These are phyloP conservation scores for Petrocephalus zakoni DNA, from an alignment of 2,113 vertebrate species.

Conservation along the genomic window DNA sequence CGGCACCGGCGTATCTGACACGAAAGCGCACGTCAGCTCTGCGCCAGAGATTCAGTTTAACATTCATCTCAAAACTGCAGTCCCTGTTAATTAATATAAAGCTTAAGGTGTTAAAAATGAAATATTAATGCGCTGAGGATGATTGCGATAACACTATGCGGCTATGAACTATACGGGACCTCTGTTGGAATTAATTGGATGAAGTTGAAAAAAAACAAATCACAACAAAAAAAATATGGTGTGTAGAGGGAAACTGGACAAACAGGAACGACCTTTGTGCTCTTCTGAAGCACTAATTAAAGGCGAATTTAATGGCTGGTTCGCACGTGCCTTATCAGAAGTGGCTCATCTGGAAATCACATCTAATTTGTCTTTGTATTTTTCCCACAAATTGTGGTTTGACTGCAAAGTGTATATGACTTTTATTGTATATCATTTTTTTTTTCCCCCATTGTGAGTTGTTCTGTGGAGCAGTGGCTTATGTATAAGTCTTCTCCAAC, in stretches of 20 bases:
- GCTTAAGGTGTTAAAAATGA: background rate
- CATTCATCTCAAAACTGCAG: background rate
- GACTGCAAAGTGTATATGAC: background rate
- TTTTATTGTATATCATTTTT: background rate
- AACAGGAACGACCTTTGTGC: background rate
- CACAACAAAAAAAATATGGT: background rate
- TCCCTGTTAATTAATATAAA: background rate
- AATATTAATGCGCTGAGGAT: background rate
- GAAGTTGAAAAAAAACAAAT: background rate
- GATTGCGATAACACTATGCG: background rate
- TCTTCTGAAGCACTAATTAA: background rate
- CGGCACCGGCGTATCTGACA: background rate
- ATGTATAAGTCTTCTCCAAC: background rate
- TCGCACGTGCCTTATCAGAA: background rate
- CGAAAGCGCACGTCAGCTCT: background rate
- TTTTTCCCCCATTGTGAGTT: background rate
- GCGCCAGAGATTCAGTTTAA: background rate
- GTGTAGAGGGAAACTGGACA: background rate
- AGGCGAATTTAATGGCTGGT: background rate
- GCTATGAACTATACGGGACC: too few species aligned
- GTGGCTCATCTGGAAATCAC: background rate
- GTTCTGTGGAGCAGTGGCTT: background rate
- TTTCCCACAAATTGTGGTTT: background rate
- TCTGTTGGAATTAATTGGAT: slow-evolving; percentile 5
- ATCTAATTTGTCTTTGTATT: background rate